A percentile compares a stretch with the other conserved stretches of the same genome.
Evolutionary conservation across 30 jellyfish, hydroid and myxozoan species (phyloP).

Genomic region (Aurelia sp.): DNA sequence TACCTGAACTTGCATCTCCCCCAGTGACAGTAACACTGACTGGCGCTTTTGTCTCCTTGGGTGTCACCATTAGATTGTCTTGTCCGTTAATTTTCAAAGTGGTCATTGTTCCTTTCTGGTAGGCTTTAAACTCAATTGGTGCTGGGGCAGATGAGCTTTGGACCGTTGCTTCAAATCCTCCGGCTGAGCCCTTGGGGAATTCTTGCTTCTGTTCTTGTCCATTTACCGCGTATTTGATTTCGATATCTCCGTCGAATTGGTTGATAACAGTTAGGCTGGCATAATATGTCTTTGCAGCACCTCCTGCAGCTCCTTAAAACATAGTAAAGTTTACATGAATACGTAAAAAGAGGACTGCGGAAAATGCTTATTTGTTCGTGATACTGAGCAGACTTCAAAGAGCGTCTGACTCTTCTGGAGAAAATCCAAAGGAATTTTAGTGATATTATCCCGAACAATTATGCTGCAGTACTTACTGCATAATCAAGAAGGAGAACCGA

Average conservation of each 20-base stretch:
- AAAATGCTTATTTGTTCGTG: too few relatives aligned
- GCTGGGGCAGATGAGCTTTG: slow-evolving; percentile 24
- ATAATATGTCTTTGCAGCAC: slow-evolving; percentile 29
- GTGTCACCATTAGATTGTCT: slow-evolving; percentile 14
- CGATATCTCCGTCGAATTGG: slow-evolving; percentile 35
- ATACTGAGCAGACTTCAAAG: too few relatives aligned
- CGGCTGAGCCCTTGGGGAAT: slow-evolving; percentile 9
- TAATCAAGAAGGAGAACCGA: too few relatives aligned
- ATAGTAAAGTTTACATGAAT: too few relatives aligned
- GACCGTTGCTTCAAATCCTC: background rate
- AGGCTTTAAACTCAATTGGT: slow-evolving; percentile 33
- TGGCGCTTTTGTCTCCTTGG: slow-evolving; percentile 25
- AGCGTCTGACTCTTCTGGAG: too few relatives aligned
- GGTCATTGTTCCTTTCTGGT: slow-evolving; percentile 49
- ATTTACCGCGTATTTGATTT: slow-evolving; percentile 10
- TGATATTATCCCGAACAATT: too few relatives aligned
- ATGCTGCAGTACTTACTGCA: too few relatives aligned
- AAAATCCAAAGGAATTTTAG: too few relatives aligned
- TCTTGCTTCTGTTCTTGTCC: slow-evolving; percentile 38
- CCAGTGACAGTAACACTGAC: slow-evolving; percentile 14
- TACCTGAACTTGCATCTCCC: background rate
- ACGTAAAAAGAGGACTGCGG: too few relatives aligned
- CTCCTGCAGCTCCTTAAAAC: too few relatives aligned
- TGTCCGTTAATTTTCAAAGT: slow-evolving; percentile 32
- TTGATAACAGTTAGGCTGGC: slow-evolving; percentile 33